These are phyloP conservation scores for Phyllopteryx taeniolatus DNA, from an alignment of 2,113 vertebrate species.

Conservation along the genomic window DNA sequence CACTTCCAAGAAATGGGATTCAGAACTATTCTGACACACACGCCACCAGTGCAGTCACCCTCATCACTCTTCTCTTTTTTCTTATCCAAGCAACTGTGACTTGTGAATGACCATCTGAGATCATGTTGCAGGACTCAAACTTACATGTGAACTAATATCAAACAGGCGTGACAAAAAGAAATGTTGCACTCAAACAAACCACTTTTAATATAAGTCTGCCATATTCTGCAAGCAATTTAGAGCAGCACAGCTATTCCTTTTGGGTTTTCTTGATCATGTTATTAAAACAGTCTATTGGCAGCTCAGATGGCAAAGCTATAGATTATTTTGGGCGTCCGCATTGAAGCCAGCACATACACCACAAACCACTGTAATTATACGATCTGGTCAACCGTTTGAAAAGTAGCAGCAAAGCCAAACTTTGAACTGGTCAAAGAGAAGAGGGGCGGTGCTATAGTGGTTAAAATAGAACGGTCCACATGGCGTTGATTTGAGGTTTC, in stretches of 20 bases:
- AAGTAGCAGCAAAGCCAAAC: slow-evolving; percentile 42
- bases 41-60: slow-evolving; percentile 28
- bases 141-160: not conserved
- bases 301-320: slow-evolving; percentile 41
- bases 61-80: slow-evolving; percentile 17
- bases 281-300: slow-evolving; percentile 58
- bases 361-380: slow-evolving; percentile 74
- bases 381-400: slow-evolving; percentile 60
- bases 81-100: slow-evolving; percentile 1
- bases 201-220: slow-evolving; percentile 49
- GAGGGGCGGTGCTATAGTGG: slow-evolving; percentile 45
- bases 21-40: slow-evolving; percentile 29
- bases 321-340: slow-evolving; percentile 63
- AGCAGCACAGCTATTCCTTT: slow-evolving; percentile 49
- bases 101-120: slow-evolving; percentile 38
- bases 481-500: slow-evolving; percentile 74
- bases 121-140: slow-evolving; percentile 18
- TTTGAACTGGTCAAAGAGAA: slow-evolving; percentile 68
- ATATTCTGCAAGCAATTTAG: slow-evolving; percentile 63
- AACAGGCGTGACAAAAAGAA: not conserved
- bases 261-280: slow-evolving; percentile 63
- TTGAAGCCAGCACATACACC: slow-evolving; percentile 56
- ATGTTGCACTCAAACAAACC: slow-evolving; percentile 30
- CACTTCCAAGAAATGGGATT: slow-evolving; percentile 36
- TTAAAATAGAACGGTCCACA: slow-evolving; percentile 72